Percentiles rank a stretch among this genome's conserved stretches.
phyloP scores from a whole-genome alignment of 2,797 vertebrate genomes.

The Sebastes dallii region DNA sequence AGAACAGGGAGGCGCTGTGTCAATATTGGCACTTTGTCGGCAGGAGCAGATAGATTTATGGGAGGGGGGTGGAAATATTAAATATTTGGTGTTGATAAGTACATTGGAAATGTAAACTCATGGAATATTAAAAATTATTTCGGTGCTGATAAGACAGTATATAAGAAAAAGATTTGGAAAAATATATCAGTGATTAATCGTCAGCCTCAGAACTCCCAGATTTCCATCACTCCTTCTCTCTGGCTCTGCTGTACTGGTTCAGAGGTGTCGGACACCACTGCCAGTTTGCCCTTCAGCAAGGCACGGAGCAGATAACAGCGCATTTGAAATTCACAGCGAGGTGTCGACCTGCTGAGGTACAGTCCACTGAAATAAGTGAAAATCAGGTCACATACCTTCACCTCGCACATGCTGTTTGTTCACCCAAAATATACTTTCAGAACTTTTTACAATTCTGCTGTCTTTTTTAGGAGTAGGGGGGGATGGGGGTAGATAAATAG shows the following conservation, averaged over 20 bases:
- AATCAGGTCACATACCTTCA: not conserved
- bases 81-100: constrained; percentile 10
- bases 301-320: not conserved
- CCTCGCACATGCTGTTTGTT: not conserved
- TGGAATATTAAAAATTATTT: not conserved
- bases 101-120: not conserved
- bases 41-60: constrained; percentile 17
- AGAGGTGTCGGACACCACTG: not conserved
- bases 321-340: not conserved
- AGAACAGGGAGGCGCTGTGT: constrained; percentile 17
- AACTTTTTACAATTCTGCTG: not conserved
- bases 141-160: not conserved
- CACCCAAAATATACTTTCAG: not conserved
- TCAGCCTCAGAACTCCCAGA: not conserved
- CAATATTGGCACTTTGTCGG: constrained; percentile 46
- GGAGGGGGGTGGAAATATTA: not conserved
- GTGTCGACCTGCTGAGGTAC: not conserved
- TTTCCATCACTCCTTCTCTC: not conserved
- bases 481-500: too few species aligned
- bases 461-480: too few species aligned
- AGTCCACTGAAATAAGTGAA: not conserved
- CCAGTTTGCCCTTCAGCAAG: not conserved
- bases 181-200: not conserved
- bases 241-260: not conserved
- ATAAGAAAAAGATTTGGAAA: not conserved